phyloP scores from a whole-genome alignment of 2,113 vertebrate species.

The Leucoraja erinaceus region DNA sequence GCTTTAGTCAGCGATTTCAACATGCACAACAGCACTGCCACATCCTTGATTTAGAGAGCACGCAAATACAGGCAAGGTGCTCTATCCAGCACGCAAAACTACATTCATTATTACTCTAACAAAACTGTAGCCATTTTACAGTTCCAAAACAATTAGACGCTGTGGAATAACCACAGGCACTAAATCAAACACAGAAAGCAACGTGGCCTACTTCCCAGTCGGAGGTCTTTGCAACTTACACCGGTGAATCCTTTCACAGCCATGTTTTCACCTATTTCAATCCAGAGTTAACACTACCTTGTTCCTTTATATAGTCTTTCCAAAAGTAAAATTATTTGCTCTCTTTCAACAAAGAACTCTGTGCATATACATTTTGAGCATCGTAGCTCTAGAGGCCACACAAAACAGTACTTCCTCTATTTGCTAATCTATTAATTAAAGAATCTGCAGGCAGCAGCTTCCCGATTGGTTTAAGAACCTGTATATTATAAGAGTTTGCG shows the following conservation, averaged over 20 bases:
- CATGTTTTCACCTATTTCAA: slow-evolving; percentile 15
- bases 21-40: background rate
- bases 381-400: background rate
- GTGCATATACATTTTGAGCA: background rate
- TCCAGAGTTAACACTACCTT: background rate
- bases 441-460: slow-evolving; percentile 4
- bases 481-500: background rate
- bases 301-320: background rate
- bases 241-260: slow-evolving; percentile 28
- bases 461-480: background rate
- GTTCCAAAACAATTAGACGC: background rate
- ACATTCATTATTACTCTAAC: background rate
- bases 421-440: slow-evolving; percentile 26
- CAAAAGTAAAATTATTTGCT: background rate
- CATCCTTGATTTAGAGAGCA: background rate
- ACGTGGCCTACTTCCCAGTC: slow-evolving; percentile 18
- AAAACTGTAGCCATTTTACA: background rate
- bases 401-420: slow-evolving; percentile 33
- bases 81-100: background rate
- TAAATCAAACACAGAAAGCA: background rate
- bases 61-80: background rate
- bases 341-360: background rate
- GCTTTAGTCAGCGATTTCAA: background rate
- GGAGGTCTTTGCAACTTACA: slow-evolving; percentile 11
- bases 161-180: background rate